Evolutionary conservation across 2,113 vertebrate genomes (phyloP), one percentile per base, ranked within the genome.

Genomic region (Steatornis caripensis): DNA sequence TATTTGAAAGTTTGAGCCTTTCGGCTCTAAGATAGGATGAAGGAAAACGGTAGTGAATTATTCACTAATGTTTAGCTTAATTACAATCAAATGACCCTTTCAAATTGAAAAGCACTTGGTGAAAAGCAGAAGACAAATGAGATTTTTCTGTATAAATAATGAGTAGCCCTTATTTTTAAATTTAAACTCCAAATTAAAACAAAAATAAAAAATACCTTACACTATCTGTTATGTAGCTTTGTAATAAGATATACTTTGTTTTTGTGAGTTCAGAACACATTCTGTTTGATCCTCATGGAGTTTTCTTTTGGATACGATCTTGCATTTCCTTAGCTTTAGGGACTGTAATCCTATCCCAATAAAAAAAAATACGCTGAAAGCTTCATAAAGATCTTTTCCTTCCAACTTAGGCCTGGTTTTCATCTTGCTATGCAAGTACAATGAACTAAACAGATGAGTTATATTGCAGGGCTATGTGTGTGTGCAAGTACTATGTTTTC

Each of bases 11-110:
- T 76, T 90, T 62, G 27, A 90, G 66, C 36, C 39, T 89, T 81
- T 95, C 64, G 80, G 15, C 51, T 89, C 22, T 61, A 74, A 46
- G 68, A 84, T 62, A 58, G 49, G 34, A 41, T 2, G 7, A 84
- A 72, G 78, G 24, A 37, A 84, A 95, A 93, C 82, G 36, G n/a
- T 29, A 72, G 46, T 96, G 75, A 97, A 93, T 97, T 84, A 94
- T 90, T 96, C 80, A 85, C 69, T 69, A 84, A 77, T 32, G 60
- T 86, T 92, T 94, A 66, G 70, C 74, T 96, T 90, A 86, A 84
- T 89, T 95, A 70, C 30, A 85, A 34, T 77, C 37, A 90, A 94
- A 54, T 90, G 54, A 87, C 62, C 64, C 39, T 74, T 89, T 82
- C 45, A 66, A 43, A 91, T 21, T 69, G 69, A 71, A 92, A 94